These are phyloP conservation scores for Aepyceros melampus DNA, from an alignment of 2,113 vertebrate genomes.

Conservation along the genomic window DNA sequence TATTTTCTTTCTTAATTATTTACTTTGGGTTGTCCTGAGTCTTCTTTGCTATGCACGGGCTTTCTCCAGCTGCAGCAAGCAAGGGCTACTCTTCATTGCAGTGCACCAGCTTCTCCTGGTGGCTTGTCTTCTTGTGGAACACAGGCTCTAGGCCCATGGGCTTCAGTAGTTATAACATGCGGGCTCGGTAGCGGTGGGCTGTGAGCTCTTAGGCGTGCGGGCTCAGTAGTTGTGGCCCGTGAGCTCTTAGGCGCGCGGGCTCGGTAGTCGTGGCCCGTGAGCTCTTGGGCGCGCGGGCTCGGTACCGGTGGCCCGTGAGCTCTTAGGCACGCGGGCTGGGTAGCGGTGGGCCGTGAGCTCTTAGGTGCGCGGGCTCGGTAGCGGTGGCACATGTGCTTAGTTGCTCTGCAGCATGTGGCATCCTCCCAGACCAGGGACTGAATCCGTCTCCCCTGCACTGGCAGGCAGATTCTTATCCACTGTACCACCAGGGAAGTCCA, in stretches of 20 bases:
- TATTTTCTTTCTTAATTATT: neutral
- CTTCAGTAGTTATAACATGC: neutral
- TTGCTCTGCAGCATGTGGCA: neutral
- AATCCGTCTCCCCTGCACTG: neutral
- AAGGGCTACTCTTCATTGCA: neutral
- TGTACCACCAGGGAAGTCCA: neutral
- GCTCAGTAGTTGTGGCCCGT: too few species aligned
- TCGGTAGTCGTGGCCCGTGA: too few species aligned
- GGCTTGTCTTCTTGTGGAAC: neutral
- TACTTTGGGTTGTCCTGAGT: neutral
- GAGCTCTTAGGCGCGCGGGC: too few species aligned
- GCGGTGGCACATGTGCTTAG: neutral
- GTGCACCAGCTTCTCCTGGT: neutral
- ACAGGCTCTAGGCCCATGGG: neutral
- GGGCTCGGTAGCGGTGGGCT: too few species aligned
- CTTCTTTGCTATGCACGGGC: neutral
- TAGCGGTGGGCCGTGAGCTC: fast-evolving
- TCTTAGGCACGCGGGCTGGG: fast-evolving
- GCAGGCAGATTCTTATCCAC: neutral
- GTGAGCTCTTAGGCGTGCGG: too few species aligned
- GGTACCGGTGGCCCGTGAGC: fast-evolving
- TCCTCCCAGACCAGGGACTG: neutral
- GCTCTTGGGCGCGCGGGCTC: too few species aligned
- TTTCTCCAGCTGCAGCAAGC: neutral
- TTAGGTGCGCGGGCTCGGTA: fast-evolving